These are phyloP conservation scores for Gopherus evgoodei DNA, from an alignment of 2,113 vertebrate genomes.

Conservation along the genomic window DNA sequence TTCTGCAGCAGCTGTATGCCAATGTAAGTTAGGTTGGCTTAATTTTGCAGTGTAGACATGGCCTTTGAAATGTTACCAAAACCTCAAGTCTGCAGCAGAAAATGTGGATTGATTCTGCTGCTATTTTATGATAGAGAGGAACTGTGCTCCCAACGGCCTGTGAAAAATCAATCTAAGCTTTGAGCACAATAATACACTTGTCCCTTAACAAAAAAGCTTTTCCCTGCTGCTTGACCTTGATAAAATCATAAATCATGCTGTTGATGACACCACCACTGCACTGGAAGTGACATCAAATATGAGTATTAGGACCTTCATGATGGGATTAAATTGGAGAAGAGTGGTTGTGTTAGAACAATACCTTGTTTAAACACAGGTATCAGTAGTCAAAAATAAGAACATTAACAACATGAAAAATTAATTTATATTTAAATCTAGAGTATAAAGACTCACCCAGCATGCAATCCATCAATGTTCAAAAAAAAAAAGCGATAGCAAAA, in stretches of 20 bases:
- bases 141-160: not conserved
- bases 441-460: not conserved
- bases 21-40: not conserved
- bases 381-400: not conserved
- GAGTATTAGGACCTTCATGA: not conserved
- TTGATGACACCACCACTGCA: not conserved
- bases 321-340: conserved; percentile 28
- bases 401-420: not conserved
- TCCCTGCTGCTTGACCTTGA: not conserved
- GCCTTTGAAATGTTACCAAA: not conserved
- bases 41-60: not conserved
- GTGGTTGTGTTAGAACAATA: not conserved
- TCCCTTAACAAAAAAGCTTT: not conserved
- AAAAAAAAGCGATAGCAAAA: not conserved
- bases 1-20: not conserved
- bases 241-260: not conserved
- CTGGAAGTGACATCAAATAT: not conserved
- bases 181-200: not conserved
- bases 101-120: not conserved
- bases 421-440: not conserved
- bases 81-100: not conserved
- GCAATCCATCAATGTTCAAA: not conserved
- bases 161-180: not conserved
- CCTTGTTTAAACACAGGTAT: not conserved
- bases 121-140: not conserved